Evolutionary conservation across 2,888 invertebrate genomes (phyloP), one percentile per base, ranked within the genome.

Genomic region (Mythimna impura): DNA sequence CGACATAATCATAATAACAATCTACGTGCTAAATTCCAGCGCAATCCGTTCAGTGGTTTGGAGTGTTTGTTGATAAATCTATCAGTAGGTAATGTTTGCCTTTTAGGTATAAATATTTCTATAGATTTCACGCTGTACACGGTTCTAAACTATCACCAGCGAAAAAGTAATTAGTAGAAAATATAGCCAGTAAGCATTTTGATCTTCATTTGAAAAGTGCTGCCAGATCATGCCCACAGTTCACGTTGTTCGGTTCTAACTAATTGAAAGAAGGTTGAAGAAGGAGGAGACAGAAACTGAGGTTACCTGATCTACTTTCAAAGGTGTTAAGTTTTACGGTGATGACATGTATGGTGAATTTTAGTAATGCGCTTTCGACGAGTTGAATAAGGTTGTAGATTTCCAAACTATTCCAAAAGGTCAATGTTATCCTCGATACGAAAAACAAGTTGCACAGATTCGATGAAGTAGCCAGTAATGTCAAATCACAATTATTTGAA

Each of bases 401-500:
- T 75, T 71, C 70, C 17, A 64, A 80, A 79, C 52, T 67, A 64
- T 30, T 76, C 7, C 22, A 34, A 80, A 77, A 73, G 70, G 73
- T 80, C 73, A 81, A 77, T 71, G 70, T 66, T 65, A 77, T 34
- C 70, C 65, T 76, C 8, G 4, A 55, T 61, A 76, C 20, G 57
- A 66, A 71, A 66, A 63, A 60, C 68, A 72, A 66, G 30, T 69
- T 52, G 25, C 52, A 68, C 52, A 80, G 34, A 47, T 60, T 58
- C 61, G 57, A 62, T 61, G 58, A 80, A 81, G 83, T 74, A 77
- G 80, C 69, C 43, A 66, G 69, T 78, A 80, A 73, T 73, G 71
- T 76, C 66, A 79, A 72, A 81, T 77, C 81, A 73, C 81, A 86
- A 87, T 84, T 81, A 81, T 69, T 60, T 75, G 68, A 69, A 84